A percentile compares a stretch with the other conserved stretches of the same genome.
These are phyloP conservation scores for Hirtodrosophila alboralis DNA, from an alignment of 2,888 invertebrate species.

Conservation along the genomic window DNA sequence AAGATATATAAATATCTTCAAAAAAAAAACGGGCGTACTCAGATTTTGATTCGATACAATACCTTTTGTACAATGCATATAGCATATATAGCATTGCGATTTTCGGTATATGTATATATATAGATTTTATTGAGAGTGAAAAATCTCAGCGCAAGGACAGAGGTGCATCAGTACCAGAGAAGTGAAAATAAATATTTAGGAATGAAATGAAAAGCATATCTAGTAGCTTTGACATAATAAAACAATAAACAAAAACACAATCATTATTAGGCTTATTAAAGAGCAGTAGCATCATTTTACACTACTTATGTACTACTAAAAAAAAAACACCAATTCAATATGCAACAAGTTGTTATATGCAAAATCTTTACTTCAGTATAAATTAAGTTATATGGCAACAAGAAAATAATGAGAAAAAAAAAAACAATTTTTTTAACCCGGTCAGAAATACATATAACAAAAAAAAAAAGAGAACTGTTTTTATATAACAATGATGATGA, in stretches of 20 bases:
- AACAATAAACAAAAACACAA: constrained; percentile 31
- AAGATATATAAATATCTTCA: constrained; percentile 4
- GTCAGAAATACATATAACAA: constrained; percentile 70
- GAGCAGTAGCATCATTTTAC: constrained; percentile 40
- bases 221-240: constrained; percentile 39
- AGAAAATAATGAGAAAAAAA: constrained; percentile 43
- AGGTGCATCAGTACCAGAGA: constrained; percentile 54
- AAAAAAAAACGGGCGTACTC: constrained; percentile 16
- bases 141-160: constrained; percentile 12
- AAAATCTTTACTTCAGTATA: constrained; percentile 77
- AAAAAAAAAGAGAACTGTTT: constrained; percentile 58
- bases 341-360: constrained; percentile 64
- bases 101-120: constrained; percentile 10
- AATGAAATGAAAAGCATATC: constrained; percentile 26
- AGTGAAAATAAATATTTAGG: constrained; percentile 19
- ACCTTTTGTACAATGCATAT: constrained; percentile 17
- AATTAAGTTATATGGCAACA: constrained; percentile 66
- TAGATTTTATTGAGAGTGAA: constrained; percentile 21
- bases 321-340: constrained; percentile 40
- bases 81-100: not conserved
- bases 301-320: constrained; percentile 39
- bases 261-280: constrained; percentile 45
- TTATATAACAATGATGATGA: constrained; percentile 66
- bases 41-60: constrained; percentile 21
- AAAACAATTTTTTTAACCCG: constrained; percentile 58